A percentile compares a stretch with the other conserved stretches of the same genome.
These are phyloP conservation scores for Saxidomus purpurata DNA, from an alignment of 1,140 invertebrate species.

Conservation along the genomic window DNA sequence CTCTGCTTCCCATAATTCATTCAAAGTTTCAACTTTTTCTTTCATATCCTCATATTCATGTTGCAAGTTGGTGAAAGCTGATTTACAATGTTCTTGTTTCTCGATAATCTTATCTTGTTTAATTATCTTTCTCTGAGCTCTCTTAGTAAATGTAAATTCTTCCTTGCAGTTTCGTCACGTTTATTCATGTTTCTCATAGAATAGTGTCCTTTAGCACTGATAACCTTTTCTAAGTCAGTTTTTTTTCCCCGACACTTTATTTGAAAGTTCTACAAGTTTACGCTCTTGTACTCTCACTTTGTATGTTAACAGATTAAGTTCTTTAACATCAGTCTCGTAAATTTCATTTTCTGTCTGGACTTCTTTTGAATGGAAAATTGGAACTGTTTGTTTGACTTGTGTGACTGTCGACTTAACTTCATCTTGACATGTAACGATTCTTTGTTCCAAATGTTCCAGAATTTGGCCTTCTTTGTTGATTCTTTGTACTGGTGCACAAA, in stretches of 20 bases:
- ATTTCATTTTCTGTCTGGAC: neutral
- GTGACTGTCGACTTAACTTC: neutral
- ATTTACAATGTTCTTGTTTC: neutral
- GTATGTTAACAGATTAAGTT: neutral
- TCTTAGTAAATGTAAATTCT: slow-evolving; percentile 32
- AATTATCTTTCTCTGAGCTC: slow-evolving; percentile 5
- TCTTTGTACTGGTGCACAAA: neutral
- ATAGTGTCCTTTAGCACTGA: slow-evolving; percentile 43
- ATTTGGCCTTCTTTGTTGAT: neutral
- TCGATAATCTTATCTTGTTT: neutral
- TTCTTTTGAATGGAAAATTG: neutral
- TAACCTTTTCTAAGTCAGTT: neutral
- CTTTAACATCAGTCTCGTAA: neutral
- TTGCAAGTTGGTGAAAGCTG: neutral
- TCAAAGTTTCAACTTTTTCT: neutral
- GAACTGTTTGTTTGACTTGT: neutral
- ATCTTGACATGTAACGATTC: neutral
- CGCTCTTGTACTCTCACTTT: neutral
- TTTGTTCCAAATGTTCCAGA: neutral
- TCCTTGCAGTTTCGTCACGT: slow-evolving; percentile 43
- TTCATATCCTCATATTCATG: neutral
- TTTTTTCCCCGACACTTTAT: neutral
- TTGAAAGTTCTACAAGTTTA: neutral
- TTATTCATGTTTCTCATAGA: slow-evolving; percentile 59
- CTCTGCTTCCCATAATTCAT: neutral